These are phyloP conservation scores for Lathamus discolor DNA, from an alignment of 2,113 vertebrate genomes.

Conservation along the genomic window DNA sequence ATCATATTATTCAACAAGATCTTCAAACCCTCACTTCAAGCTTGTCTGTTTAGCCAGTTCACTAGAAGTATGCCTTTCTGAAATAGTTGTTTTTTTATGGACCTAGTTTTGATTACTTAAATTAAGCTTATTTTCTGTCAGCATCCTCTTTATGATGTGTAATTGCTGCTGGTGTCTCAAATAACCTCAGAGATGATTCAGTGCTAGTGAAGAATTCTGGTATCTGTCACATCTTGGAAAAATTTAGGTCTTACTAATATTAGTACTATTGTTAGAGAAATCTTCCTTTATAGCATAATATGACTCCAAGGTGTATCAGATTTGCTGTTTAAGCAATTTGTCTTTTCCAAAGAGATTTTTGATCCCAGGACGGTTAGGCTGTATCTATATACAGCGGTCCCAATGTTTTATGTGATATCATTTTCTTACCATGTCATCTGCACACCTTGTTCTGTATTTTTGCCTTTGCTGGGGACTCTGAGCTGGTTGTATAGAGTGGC, in stretches of 20 bases:
- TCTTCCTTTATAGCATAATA: background rate
- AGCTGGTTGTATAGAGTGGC: fast-evolving
- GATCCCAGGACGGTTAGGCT: background rate
- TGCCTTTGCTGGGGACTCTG: background rate
- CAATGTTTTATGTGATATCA: fast-evolving
- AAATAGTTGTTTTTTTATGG: background rate
- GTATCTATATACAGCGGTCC: too few relatives aligned
- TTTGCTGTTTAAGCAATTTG: background rate
- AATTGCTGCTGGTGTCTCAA: background rate
- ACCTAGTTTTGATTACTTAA: background rate
- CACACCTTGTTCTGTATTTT: background rate
- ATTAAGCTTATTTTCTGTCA: background rate
- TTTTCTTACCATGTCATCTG: fast-evolving
- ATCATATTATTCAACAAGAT: background rate
- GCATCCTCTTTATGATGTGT: background rate
- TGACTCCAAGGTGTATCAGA: background rate
- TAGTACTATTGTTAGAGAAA: background rate
- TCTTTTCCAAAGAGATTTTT: background rate
- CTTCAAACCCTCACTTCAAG: background rate
- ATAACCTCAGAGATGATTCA: background rate
- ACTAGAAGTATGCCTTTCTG: background rate
- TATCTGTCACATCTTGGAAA: background rate
- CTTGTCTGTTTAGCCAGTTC: background rate
- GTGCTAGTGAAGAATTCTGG: background rate
- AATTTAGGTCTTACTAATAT: background rate